Evolutionary conservation across 2,888 invertebrate genomes (phyloP).

Genomic region (Ypsolopha scabrella): DNA sequence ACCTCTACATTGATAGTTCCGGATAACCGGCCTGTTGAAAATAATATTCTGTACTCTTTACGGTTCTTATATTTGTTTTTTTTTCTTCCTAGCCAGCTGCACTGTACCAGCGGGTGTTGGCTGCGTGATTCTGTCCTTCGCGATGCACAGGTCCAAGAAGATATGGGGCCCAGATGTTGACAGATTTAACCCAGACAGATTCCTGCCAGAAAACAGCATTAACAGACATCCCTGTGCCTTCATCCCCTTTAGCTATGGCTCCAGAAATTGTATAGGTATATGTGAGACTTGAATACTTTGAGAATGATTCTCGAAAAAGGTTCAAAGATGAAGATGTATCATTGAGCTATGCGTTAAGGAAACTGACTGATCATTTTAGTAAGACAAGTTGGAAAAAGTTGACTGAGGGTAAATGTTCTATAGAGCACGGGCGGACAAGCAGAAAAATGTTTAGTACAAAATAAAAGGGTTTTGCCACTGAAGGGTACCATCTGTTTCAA

Average conservation of each 20-base stretch:
- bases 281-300: background rate
- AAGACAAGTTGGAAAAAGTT: too few species aligned
- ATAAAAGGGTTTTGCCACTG: too few species aligned
- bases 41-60: too few species aligned
- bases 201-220: conserved; percentile 57
- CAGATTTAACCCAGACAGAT: conserved; percentile 70
- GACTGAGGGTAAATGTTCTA: too few species aligned
- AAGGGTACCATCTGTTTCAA: too few species aligned
- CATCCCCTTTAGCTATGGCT: conserved; percentile 58
- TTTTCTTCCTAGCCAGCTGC: conserved; percentile 37
- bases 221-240: conserved; percentile 54
- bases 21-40: too few species aligned
- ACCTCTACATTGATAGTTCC: too few species aligned
- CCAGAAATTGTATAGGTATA: conserved; percentile 62
- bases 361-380: too few species aligned
- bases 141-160: conserved; percentile 58
- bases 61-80: too few species aligned
- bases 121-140: conserved; percentile 43
- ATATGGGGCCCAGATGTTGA: conserved; percentile 71
- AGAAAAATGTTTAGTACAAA: too few species aligned
- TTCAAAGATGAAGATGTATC: background rate
- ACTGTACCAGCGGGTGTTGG: conserved; percentile 54
- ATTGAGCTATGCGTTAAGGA: too few species aligned
- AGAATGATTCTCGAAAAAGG: background rate
- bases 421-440: too few species aligned